Percentiles rank a stretch among this genome's conserved stretches.
phyloP scores from a whole-genome alignment of 2,113 vertebrate species.

The Apaloderma vittatum region DNA sequence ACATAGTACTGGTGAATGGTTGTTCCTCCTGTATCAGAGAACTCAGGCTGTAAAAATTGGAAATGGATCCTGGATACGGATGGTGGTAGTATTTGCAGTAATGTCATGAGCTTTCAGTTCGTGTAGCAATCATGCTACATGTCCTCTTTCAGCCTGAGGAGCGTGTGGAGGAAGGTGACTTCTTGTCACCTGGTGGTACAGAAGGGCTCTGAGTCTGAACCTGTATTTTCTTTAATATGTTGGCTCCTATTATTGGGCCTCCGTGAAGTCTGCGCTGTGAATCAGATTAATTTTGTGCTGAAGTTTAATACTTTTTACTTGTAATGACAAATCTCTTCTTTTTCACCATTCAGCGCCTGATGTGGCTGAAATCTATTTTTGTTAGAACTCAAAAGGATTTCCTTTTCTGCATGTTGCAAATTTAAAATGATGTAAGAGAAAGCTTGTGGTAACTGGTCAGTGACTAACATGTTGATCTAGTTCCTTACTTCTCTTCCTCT shows the following conservation, averaged over 20 bases:
- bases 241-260: background rate
- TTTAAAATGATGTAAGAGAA: conserved; percentile 24
- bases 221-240: background rate
- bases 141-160: background rate
- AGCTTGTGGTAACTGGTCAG: background rate
- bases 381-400: background rate
- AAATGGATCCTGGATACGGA: background rate
- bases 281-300: background rate
- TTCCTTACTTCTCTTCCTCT: conserved; percentile 31
- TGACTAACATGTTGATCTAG: background rate
- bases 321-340: background rate
- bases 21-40: background rate
- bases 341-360: background rate
- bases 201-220: background rate
- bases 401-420: background rate
- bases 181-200: background rate
- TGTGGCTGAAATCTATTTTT: background rate
- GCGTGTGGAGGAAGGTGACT: background rate
- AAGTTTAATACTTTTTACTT: background rate
- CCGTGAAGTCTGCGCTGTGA: background rate
- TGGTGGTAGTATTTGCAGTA: background rate
- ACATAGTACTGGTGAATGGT: background rate
- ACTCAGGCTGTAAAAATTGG: background rate
- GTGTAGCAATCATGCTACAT: background rate
- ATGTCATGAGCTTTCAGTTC: background rate